Evolutionary conservation across 2,113 vertebrate species (phyloP), one percentile per base, ranked within the genome.

Genomic region (Semnornis frantzii): DNA sequence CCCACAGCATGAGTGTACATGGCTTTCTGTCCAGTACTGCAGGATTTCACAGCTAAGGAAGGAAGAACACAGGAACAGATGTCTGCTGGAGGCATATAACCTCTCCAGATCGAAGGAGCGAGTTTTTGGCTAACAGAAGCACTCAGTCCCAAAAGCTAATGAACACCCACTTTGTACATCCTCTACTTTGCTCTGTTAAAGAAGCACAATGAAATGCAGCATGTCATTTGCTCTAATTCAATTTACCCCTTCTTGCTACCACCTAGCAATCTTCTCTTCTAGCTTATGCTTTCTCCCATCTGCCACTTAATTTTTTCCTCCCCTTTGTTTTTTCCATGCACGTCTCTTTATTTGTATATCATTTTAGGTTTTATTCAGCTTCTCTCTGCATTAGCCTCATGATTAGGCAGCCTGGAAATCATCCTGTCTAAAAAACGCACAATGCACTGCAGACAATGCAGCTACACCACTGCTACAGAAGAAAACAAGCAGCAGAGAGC

Each of bases 1-100:
- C 28, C 17, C 19, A 24, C 0, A 0, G 4, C 63, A 31, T 3
- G 0, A 10, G 8, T 2, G 2, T 12, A 19, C 0, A 0, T 4
- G 57, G 39, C 18, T 52, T 78, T 94, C 74, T 87, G 48, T 33
- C 54, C 59, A 52, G 66, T 24, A 60, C 21, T 57, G 30, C 0
- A 0, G 34, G 48, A 80, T 73, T 70, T 71, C 80, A 70, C 31
- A 27, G 18, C 0, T 65, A 23, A 63, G 58, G n/a, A 82, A 31
- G 17, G 52, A 75, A 55, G 74, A 11, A 1, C 27, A 10, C 34
- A 57, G 16, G 24, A 69, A 46, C 11, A 63, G n/a, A 52, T n/a
- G 70, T 78, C 62, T 68, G 73, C 62, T 89, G 1, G 5, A 78
- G 74, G 72, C 37, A 81, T 2, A 0, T 12, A 83, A 77, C 39